Percentiles rank a stretch among this genome's conserved stretches.
phyloP scores from a whole-genome alignment of 2,113 vertebrate genomes.

The Cacatua alba region DNA sequence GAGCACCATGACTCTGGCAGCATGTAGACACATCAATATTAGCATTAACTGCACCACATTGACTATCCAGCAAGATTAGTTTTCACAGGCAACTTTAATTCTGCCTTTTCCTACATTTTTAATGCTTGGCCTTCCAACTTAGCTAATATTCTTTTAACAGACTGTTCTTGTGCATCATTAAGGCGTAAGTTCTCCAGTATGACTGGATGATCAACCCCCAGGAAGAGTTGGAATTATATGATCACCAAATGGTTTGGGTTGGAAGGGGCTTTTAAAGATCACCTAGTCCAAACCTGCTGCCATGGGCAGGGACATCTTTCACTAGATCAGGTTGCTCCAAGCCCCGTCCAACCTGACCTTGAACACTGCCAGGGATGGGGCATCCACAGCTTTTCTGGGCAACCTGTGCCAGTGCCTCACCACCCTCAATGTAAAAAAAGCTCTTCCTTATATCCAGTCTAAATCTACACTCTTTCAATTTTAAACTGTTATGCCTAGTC shows the following conservation, averaged over 20 bases:
- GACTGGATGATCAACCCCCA: not conserved
- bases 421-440: accelerated
- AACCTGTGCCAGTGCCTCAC: not conserved
- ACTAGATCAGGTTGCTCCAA: not conserved
- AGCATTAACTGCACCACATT: not conserved
- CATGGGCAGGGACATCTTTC: not conserved
- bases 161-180: not conserved
- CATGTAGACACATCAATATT: not conserved
- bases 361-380: not conserved
- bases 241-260: not conserved
- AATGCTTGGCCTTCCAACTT: not conserved
- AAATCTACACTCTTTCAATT: not conserved
- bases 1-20: not conserved
- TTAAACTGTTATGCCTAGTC: not conserved
- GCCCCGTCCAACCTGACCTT: not conserved
- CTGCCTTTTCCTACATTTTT: not conserved
- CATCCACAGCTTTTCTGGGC: not conserved
- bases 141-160: not conserved
- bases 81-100: not conserved
- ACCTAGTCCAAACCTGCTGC: not conserved
- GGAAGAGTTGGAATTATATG: not conserved
- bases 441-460: not conserved
- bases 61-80: not conserved
- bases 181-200: not conserved
- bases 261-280: not conserved